Evolutionary conservation across 2,113 vertebrate genomes (phyloP).

Genomic region (Gila orcuttii): DNA sequence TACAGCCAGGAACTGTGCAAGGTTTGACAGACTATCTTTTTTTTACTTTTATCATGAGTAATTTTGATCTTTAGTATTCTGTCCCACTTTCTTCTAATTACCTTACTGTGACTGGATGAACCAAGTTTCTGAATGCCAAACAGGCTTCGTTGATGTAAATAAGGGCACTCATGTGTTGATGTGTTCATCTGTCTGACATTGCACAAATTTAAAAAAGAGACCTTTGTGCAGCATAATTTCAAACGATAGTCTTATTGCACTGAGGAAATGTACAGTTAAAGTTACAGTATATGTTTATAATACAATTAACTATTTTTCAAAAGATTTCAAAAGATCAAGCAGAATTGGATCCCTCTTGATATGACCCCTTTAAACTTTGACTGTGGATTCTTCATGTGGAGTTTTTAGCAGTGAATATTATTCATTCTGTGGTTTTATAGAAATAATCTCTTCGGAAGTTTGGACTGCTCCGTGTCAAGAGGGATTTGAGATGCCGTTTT

Average conservation of each 20-base stretch:
- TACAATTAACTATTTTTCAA: background rate
- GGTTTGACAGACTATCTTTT: background rate
- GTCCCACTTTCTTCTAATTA: background rate
- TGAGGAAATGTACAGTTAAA: background rate
- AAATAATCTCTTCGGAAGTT: constrained; percentile 22
- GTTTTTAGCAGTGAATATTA: constrained; percentile 29
- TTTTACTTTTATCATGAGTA: background rate
- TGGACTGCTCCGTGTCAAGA: background rate
- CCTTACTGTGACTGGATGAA: background rate
- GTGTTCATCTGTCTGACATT: background rate
- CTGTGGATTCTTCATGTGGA: constrained; percentile 3
- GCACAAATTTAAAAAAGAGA: background rate
- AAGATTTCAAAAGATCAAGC: background rate
- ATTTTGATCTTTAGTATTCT: background rate
- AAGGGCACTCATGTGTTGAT: background rate
- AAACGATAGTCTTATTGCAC: background rate
- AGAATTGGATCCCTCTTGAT: background rate
- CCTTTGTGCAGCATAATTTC: background rate
- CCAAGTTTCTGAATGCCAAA: background rate
- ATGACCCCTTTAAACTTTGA: background rate
- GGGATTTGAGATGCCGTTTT: constrained; percentile 16
- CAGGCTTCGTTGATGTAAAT: background rate
- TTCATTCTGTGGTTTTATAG: background rate
- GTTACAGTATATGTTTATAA: background rate
- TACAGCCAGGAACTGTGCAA: background rate